Conservation (phyloP, 2,113 vertebrate genomes). For the Gymnocephalus cernua region DNA sequence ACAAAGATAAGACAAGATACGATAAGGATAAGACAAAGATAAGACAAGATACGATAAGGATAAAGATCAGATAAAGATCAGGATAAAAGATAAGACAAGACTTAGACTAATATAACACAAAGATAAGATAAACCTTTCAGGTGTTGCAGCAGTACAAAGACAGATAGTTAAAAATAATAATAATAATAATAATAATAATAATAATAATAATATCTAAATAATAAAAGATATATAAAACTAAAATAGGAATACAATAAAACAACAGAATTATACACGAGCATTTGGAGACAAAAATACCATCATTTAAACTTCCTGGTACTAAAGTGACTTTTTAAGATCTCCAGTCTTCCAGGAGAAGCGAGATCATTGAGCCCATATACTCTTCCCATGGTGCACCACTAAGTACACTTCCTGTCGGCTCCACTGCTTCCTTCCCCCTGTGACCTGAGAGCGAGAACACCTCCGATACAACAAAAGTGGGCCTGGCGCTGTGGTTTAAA, state of each 20-base stretch:
- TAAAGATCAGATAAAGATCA: too few species aligned
- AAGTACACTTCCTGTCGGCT: neutral
- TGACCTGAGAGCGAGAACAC: neutral
- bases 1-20: too few species aligned
- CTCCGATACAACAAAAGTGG: neutral
- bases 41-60: too few species aligned
- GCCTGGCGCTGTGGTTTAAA: neutral
- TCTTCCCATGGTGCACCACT: conserved; percentile 27
- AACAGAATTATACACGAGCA: neutral
- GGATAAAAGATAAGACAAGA: too few species aligned
- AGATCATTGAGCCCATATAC: neutral
- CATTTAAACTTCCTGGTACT: neutral
- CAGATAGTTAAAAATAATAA: neutral
- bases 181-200: neutral
- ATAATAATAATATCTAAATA: too few species aligned
- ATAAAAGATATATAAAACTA: neutral
- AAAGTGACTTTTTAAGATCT: neutral
- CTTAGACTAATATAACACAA: too few species aligned
- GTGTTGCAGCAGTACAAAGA: neutral
- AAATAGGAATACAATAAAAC: neutral
- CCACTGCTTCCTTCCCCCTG: neutral
- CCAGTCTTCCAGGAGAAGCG: neutral
- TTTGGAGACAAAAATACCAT: too few species aligned
- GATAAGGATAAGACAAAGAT: too few species aligned
- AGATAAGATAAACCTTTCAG: neutral